These are phyloP conservation scores for Trissolcus basalis DNA, from an alignment of 1,140 invertebrate species.

Conservation along the genomic window DNA sequence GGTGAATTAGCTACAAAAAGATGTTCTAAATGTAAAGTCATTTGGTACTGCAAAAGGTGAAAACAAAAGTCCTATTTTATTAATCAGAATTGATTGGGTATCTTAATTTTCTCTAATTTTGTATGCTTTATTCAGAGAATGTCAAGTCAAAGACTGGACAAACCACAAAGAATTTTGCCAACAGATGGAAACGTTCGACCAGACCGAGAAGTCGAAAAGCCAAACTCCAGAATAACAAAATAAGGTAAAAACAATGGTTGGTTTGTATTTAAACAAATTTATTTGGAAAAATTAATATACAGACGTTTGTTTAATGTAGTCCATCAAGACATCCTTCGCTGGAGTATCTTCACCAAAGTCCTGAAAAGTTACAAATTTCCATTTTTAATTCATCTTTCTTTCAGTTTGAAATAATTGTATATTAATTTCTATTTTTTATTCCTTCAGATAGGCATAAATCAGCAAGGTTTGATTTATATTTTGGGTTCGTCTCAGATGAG, in stretches of 20 bases:
- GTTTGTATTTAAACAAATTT: slow-evolving; percentile 19
- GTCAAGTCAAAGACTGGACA: slow-evolving; percentile 74
- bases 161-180: slow-evolving; percentile 70
- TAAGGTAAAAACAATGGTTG: slow-evolving; percentile 9
- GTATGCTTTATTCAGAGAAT: slow-evolving; percentile 64
- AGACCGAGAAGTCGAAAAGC: slow-evolving; percentile 7
- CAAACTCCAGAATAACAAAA: background rate
- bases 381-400: background rate
- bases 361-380: slow-evolving; percentile 75
- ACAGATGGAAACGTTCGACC: slow-evolving; percentile 54
- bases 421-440: background rate
- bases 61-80: no score
- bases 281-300: slow-evolving; percentile 73
- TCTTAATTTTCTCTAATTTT: background rate
- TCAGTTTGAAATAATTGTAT: background rate
- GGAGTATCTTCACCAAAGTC: slow-evolving; percentile 97
- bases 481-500: slow-evolving; percentile 75
- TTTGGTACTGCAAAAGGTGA: slow-evolving; percentile 77
- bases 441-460: slow-evolving; percentile 67
- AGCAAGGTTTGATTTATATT: slow-evolving; percentile 67
- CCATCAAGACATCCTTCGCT: slow-evolving; percentile 93
- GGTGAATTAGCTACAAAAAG: slow-evolving; percentile 69
- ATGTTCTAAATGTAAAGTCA: slow-evolving; percentile 75
- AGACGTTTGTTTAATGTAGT: slow-evolving; percentile 86
- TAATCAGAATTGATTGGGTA: no score